A percentile compares a stretch with the other conserved stretches of the same genome.
phyloP scores from a whole-genome alignment of 2,888 invertebrate species.

The Torymus texanus region DNA sequence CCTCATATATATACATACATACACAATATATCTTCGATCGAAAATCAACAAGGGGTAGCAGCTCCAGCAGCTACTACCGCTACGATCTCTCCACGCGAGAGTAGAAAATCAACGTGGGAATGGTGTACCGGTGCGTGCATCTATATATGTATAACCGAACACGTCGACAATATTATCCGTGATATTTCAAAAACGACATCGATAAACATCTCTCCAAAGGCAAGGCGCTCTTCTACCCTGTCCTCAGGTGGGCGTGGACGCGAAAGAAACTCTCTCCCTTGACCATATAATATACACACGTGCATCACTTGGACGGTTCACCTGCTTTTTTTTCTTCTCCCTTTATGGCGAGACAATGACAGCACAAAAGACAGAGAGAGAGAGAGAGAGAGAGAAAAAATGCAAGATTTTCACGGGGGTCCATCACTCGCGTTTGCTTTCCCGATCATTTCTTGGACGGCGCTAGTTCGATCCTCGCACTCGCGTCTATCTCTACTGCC shows the following conservation, averaged over 20 bases:
- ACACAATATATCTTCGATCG: conserved; percentile 25
- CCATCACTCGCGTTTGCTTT: not conserved
- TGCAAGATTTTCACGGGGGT: conserved; percentile 23
- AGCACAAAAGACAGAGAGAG: not conserved
- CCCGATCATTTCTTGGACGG: not conserved
- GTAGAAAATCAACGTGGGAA: conserved; percentile 34
- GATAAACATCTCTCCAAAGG: conserved; percentile 32
- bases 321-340: conserved; percentile 29
- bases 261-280: not conserved
- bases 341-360: conserved; percentile 37
- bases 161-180: conserved; percentile 18
- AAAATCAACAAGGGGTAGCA: not conserved
- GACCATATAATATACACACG: no score
- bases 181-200: conserved; percentile 26
- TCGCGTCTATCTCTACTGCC: not conserved
- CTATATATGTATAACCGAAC: not conserved
- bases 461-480: not conserved
- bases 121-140: not conserved
- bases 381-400: not conserved
- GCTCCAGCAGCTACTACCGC: not conserved
- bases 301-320: conserved; percentile 8
- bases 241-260: conserved; percentile 23
- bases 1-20: not conserved
- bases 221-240: not conserved
- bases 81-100: not conserved